Percentiles rank a stretch among this genome's conserved stretches.
Conservation (phyloP, 1,140 invertebrate species). For the Hyles euphorbiae region DNA sequence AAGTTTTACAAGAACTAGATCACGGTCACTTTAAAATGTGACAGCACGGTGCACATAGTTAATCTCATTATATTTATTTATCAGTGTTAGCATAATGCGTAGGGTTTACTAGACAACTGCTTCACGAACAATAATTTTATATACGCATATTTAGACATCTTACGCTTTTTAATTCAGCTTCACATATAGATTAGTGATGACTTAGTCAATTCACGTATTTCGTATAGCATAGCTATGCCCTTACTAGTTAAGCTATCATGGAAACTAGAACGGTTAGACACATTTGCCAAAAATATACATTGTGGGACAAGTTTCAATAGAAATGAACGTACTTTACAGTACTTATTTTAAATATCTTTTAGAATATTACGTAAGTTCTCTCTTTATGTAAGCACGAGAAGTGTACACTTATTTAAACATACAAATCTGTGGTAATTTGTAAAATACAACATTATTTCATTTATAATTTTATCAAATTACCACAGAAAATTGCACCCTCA, state of each 20-base stretch:
- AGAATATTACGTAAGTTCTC: too few relatives aligned
- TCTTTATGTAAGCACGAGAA: too few relatives aligned
- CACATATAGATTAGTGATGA: slow-evolving; percentile 17
- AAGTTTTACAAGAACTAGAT: slow-evolving; percentile 27
- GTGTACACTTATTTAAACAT: too few relatives aligned
- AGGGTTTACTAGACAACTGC: not conserved
- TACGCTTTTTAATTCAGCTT: slow-evolving; percentile 2
- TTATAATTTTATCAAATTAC: too few relatives aligned
- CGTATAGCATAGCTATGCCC: slow-evolving; percentile 50
- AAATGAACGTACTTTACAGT: not conserved
- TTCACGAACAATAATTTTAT: not conserved
- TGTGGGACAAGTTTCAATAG: not conserved
- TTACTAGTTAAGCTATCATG: slow-evolving; percentile 9
- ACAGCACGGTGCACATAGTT: slow-evolving; percentile 62
- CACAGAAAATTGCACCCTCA: too few relatives aligned
- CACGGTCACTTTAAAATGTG: slow-evolving; percentile 42
- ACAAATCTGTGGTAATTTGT: too few relatives aligned
- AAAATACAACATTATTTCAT: too few relatives aligned
- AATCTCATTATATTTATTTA: slow-evolving; percentile 9
- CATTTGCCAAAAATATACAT: slow-evolving; percentile 25
- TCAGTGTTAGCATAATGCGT: not conserved
- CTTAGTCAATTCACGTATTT: slow-evolving; percentile 53
- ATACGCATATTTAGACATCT: not conserved
- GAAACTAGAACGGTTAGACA: slow-evolving; percentile 13
- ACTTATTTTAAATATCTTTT: too few relatives aligned